phyloP scores from a whole-genome alignment of 2,113 vertebrate genomes.

The Himantopus leucocephalus region DNA sequence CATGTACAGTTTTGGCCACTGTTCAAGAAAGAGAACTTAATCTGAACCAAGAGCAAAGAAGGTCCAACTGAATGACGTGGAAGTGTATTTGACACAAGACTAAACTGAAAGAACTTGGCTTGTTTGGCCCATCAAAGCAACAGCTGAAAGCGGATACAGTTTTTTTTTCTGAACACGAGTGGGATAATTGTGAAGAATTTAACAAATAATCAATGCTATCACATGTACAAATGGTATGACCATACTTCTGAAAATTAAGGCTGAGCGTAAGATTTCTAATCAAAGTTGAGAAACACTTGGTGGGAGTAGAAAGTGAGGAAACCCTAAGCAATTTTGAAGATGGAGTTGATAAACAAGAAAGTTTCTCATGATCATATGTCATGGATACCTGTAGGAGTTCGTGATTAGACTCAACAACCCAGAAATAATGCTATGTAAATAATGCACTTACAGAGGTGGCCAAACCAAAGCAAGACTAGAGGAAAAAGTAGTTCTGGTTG shows the following conservation, averaged over 20 bases:
- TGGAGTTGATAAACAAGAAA: background rate
- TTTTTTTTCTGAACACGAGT: background rate
- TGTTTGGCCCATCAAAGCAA: background rate
- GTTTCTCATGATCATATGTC: background rate
- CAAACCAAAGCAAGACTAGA: background rate
- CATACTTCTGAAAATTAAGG: background rate
- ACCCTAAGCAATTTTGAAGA: background rate
- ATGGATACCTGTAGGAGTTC: background rate
- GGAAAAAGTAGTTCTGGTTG: background rate
- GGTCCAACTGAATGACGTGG: background rate
- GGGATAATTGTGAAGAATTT: background rate
- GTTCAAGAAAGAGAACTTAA: background rate
- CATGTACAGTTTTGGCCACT: background rate
- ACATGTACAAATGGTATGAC: background rate
- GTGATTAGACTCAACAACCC: background rate
- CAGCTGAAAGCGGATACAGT: background rate
- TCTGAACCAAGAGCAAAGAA: background rate
- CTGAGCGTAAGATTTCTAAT: background rate
- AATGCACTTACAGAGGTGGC: background rate
- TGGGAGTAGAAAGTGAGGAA: background rate
- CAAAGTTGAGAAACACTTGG: background rate
- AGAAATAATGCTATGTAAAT: background rate
- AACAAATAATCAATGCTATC: background rate
- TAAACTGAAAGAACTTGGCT: background rate
- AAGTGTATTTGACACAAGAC: background rate